A percentile compares a stretch with the other conserved stretches of the same genome.
These are phyloP conservation scores for Athalia rosae DNA, from an alignment of 2,888 invertebrate genomes.

Conservation along the genomic window DNA sequence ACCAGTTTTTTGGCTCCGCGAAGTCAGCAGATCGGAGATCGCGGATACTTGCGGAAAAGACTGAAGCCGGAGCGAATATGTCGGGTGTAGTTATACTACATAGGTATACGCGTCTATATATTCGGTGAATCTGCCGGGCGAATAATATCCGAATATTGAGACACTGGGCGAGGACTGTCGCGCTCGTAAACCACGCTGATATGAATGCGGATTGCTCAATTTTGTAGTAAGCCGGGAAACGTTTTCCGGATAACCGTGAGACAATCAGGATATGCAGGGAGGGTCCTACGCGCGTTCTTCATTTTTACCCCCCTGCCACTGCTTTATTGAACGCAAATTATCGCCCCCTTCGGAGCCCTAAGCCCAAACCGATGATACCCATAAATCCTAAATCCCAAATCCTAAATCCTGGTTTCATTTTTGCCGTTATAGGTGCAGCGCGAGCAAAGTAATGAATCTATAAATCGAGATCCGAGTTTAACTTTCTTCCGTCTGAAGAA, in stretches of 20 bases:
- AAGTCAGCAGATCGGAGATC: conserved; percentile 46
- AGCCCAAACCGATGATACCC: too few species aligned
- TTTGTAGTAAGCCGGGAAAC: conserved; percentile 48
- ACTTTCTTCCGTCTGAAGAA: background rate
- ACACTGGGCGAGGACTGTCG: conserved; percentile 63
- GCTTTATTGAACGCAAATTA: background rate
- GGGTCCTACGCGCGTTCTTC: conserved; percentile 11
- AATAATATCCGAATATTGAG: conserved; percentile 70
- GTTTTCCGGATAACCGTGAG: conserved; percentile 1
- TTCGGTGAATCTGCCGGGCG: conserved; percentile 39
- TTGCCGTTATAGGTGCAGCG: too few species aligned
- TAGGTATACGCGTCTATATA: too few species aligned
- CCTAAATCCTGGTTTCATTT: too few species aligned
- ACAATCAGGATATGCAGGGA: conserved; percentile 26
- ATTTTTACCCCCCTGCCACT: background rate
- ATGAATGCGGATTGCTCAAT: conserved; percentile 62
- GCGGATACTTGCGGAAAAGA: conserved; percentile 46
- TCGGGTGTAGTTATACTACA: too few species aligned
- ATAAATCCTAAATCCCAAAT: too few species aligned
- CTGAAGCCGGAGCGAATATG: conserved; percentile 44
- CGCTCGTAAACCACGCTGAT: conserved; percentile 65
- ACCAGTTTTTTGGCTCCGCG: conserved; percentile 11
- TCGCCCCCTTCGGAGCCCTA: too few species aligned
- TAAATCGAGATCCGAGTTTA: too few species aligned
- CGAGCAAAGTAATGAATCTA: too few species aligned